These are phyloP conservation scores for Helicoverpa armigera DNA, from an alignment of 1,140 invertebrate genomes.

Conservation along the genomic window DNA sequence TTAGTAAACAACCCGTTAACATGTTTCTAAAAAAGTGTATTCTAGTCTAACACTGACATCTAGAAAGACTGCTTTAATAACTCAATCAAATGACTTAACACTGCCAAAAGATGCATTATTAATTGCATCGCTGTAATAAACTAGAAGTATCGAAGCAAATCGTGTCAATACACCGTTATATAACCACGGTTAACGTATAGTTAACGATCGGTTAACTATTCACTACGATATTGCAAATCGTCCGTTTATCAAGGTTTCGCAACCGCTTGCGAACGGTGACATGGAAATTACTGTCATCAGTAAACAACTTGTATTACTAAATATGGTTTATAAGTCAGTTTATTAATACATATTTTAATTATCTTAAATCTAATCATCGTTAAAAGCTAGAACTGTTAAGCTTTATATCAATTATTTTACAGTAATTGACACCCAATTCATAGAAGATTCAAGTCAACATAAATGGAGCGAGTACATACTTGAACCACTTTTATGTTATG, in stretches of 20 bases:
- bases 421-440: no score
- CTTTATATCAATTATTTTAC: no score
- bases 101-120: conserved; percentile 26
- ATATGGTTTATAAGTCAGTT: not conserved
- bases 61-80: not conserved
- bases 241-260: conserved; percentile 17
- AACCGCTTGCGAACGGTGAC: conserved; percentile 19
- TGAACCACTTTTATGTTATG: no score
- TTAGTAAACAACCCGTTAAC: not conserved
- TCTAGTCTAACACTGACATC: no score
- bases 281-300: conserved; percentile 14
- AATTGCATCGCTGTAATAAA: not conserved
- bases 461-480: no score
- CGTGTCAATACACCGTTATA: conserved; percentile 42
- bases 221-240: conserved; percentile 30
- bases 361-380: no score
- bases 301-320: conserved; percentile 15
- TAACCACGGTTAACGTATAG: conserved; percentile 11
- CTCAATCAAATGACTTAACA: conserved; percentile 14
- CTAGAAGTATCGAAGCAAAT: conserved; percentile 35
- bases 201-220: conserved; percentile 21
- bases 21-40: no score
- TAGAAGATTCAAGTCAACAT: no score
- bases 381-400: no score
- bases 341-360: no score